Base-by-base conservation (phyloP, 2,797 vertebrate species). In the Lateolabrax maculatus region DNA sequence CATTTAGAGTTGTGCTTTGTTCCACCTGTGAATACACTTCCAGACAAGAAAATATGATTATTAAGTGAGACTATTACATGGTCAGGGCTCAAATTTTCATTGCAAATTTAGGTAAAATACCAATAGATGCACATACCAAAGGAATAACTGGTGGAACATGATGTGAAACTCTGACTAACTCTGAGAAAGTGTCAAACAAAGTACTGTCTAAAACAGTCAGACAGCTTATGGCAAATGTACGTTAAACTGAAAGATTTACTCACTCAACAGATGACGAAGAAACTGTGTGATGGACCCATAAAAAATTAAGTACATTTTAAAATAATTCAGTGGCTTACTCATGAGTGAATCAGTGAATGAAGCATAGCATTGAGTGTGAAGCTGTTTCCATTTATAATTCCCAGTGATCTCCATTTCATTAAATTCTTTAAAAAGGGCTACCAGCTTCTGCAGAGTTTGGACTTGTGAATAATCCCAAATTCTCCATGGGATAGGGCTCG, bases 371-470 rank as follows among this genome's bases (percentile, higher is more conserved):
- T 67, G 73, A 52, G 36, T 52, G 61, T 29, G 41, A 56, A 44
- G 27, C 58, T 3, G 56, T 31, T 71, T 52, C 56, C 44, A 58
- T 71, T 60, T 36, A 48, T 57, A 61, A 70, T 65, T 73, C 69
- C 36, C 41, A 51, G 4, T 72, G 69, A 81, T 76, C 68, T 55
- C 43, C 27, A 37, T 31, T 64, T 77, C 63, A 43, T 67, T 36
- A 77, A 66, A 53, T 25, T 77, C 46, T 23, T 34, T 53, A 58
- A 16, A 71, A 61, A 43, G 67, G 74, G 72, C 55, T 70, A 53
- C n/a, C 48, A 61, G 49, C 68, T 62, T 37, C 60, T 51, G 57
- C n/a, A 52, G 41, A 61, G 64, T 52, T 63, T 44, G 31, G 43
- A 64, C 71, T 58, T 23, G 23, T 27, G 43, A 66, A 62, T 62